Conservation (phyloP, 2,888 invertebrate genomes). For the Diloba caeruleocephala region DNA sequence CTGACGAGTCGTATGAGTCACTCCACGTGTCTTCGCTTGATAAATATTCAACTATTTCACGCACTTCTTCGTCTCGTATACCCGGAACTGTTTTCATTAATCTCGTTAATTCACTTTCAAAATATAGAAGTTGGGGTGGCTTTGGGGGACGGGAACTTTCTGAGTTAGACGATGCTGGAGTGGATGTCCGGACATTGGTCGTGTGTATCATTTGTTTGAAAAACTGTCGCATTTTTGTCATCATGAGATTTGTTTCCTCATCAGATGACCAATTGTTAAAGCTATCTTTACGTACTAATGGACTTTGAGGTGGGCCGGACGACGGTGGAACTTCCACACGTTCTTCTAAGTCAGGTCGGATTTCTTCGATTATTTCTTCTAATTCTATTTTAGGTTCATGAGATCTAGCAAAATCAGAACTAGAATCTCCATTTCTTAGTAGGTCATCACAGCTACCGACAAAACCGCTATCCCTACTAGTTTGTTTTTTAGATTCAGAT, state of each 20-base stretch:
- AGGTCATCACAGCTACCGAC: conserved; percentile 96
- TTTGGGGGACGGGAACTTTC: conserved; percentile 91
- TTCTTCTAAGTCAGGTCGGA: conserved; percentile 87
- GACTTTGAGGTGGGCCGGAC: conserved; percentile 86
- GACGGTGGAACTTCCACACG: conserved; percentile 84
- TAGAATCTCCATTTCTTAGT: conserved; percentile 90
- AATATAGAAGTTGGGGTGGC: conserved; percentile 95
- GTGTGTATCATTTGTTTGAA: conserved; percentile 97
- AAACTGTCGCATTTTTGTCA: conserved; percentile 97
- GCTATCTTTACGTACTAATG: conserved; percentile 94
- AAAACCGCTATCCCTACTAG: conserved; percentile 96
- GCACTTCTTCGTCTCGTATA: conserved; percentile 96
- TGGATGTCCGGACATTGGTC: conserved; percentile 86
- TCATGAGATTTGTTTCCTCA: conserved; percentile 98
- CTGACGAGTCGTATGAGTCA: conserved; percentile 97
- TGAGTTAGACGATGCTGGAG: conserved; percentile 88
- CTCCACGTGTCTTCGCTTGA: conserved; percentile 98
- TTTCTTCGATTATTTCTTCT: conserved; percentile 90
- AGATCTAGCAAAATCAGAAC: conserved; percentile 85
- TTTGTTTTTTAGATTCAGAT: conserved; percentile 92
- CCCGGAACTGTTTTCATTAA: conserved; percentile 98
- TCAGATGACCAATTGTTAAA: conserved; percentile 98
- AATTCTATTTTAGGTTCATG: conserved; percentile 88
- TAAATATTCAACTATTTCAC: conserved; percentile 97
- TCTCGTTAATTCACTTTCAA: conserved; percentile 96